Base-by-base conservation (phyloP, 1,140 invertebrate genomes). In the Calliopsis andreniformis region DNA sequence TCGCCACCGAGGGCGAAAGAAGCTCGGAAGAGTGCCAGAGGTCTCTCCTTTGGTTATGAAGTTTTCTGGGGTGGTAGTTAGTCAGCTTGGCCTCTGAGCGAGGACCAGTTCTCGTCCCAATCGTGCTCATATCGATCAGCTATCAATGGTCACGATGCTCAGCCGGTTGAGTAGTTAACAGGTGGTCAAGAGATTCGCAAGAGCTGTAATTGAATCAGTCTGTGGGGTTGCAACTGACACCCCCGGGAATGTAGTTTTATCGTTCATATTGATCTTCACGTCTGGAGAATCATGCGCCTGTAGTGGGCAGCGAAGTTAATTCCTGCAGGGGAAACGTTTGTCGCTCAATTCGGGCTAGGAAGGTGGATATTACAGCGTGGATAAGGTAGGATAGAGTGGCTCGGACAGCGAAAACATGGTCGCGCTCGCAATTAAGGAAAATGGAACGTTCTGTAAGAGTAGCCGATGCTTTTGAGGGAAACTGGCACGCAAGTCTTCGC, bases 111-210 rank as follows among this genome's bases (percentile, higher is more conserved):
- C 55, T 32, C 66, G 51, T 56, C 39, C 53, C 51, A 56, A 55
- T 68, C 55, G 42, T 55, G 35, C 12, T 55, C 49, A 58, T 69
- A 58, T 58, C 14, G 67, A 58, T 69, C 39, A 43, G 39, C 0
- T 14, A 45, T 23, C 49, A 32, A 55, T 68, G 39, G 55, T 20
- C 32, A n/a, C 66, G 18, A 56, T 43, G 16, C 20, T 42, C 23
- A 12, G 10, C 18, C 53, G 30, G 39, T n/a, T 45, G n/a, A 30
- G 51, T 49, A 56, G 35, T 69, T 69, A 58, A 69, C 67, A 69
- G 67, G 67, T 69, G 67, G 67, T 45, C 67, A 58, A 69, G 53
- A 56, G 39, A 32, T 35, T 68, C 35, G 35, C 25, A 58, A 56
- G 66, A 28, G 51, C 30, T 3, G 67, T 58, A 45, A 58, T 69